Percentiles rank a stretch among this genome's conserved stretches.
Evolutionary conservation across 1,140 invertebrate genomes (phyloP).

Genomic region (Mya arenaria): DNA sequence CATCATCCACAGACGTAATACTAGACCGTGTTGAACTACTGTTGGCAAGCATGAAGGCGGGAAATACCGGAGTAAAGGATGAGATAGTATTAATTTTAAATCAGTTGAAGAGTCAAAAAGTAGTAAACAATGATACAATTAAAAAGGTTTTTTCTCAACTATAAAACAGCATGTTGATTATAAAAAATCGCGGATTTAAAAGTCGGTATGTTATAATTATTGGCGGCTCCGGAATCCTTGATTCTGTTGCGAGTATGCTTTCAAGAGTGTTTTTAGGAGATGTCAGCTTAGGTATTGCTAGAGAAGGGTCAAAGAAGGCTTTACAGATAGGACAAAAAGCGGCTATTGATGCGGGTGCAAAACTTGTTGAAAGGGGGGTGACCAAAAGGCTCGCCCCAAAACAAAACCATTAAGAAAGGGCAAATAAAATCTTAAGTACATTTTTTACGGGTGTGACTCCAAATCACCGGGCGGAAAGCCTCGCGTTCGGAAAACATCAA

Average conservation of each 20-base stretch:
- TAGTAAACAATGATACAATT: background rate
- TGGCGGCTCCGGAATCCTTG: background rate
- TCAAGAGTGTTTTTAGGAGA: background rate
- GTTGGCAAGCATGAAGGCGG: background rate
- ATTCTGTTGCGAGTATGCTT: background rate
- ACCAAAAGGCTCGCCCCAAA: background rate
- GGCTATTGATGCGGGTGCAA: background rate
- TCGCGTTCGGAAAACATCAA: background rate
- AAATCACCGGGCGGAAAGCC: background rate
- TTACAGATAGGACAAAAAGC: background rate
- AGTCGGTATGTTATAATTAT: background rate
- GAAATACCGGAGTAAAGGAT: background rate
- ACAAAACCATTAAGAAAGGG: background rate
- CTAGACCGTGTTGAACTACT: background rate
- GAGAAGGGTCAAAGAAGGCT: background rate
- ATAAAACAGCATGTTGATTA: background rate
- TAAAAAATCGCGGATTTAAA: background rate
- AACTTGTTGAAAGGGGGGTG: background rate
- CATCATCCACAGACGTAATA: background rate
- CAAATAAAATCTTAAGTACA: background rate
- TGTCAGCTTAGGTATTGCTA: background rate
- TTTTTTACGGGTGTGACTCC: background rate
- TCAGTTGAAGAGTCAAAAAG: background rate
- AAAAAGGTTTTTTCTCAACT: background rate
- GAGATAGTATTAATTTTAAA: background rate